These are phyloP conservation scores for Drosophila neotestacea DNA, from an alignment of 2,888 invertebrate genomes.

Conservation along the genomic window DNA sequence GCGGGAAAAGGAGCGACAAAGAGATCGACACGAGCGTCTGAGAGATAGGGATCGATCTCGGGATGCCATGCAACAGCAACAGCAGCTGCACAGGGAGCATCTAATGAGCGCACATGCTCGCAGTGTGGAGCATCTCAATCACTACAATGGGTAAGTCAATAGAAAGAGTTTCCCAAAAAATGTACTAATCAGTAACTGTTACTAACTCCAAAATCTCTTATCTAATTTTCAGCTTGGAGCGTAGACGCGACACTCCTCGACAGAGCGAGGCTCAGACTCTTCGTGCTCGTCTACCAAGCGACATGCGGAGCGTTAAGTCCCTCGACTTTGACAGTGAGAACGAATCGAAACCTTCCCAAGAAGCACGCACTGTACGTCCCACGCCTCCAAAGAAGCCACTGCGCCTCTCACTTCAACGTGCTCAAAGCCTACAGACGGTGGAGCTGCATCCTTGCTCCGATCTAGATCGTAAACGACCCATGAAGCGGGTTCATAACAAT, in stretches of 20 bases:
- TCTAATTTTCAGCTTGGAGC: slow-evolving; percentile 67
- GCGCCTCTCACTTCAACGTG: slow-evolving; percentile 92
- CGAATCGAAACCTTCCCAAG: slow-evolving; percentile 81
- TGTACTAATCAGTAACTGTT: not conserved
- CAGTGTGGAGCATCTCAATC: slow-evolving; percentile 85
- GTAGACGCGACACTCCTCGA: slow-evolving; percentile 73
- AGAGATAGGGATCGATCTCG: slow-evolving; percentile 55
- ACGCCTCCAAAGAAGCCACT: slow-evolving; percentile 94
- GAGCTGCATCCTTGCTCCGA: slow-evolving; percentile 80
- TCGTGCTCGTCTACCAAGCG: slow-evolving; percentile 73
- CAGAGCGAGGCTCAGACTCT: slow-evolving; percentile 70
- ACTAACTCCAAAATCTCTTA: not conserved
- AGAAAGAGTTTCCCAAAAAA: not conserved
- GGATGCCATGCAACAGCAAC: slow-evolving; percentile 70
- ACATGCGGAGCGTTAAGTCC: slow-evolving; percentile 89
- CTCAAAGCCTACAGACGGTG: slow-evolving; percentile 92
- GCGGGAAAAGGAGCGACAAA: slow-evolving; percentile 81
- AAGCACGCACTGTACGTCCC: slow-evolving; percentile 87
- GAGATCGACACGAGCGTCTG: slow-evolving; percentile 74
- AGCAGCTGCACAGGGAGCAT: slow-evolving; percentile 70
- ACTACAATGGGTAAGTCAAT: slow-evolving; percentile 78
- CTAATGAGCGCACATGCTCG: slow-evolving; percentile 80
- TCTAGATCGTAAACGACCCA: slow-evolving; percentile 83
- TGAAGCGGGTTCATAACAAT: slow-evolving; percentile 83
- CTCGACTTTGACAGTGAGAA: slow-evolving; percentile 92